Evolutionary conservation across 2,888 invertebrate species (phyloP).

Genomic region (Deilephila elpenor): DNA sequence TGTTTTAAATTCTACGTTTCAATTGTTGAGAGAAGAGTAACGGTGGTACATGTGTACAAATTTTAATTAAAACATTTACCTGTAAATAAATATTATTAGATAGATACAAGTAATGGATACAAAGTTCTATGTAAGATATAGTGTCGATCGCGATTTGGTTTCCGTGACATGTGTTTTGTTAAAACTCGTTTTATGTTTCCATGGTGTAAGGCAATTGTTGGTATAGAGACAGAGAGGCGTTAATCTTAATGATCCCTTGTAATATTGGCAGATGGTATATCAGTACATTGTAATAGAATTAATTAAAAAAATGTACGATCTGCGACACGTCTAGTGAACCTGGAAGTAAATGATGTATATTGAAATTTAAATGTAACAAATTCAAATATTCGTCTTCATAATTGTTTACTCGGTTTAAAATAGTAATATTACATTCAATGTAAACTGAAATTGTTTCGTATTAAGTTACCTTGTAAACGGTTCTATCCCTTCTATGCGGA

Average conservation of each 20-base stretch:
- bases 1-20: conserved; percentile 5
- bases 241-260: conserved; percentile 26
- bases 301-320: conserved; percentile 20
- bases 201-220: conserved; percentile 18
- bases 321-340: conserved; percentile 8
- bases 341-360: conserved; percentile 11
- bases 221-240: conserved; percentile 1
- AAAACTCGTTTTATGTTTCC: conserved; percentile 20
- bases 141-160: conserved; percentile 22
- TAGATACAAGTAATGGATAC: background rate
- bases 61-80: background rate
- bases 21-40: conserved; percentile 9
- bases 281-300: conserved; percentile 26
- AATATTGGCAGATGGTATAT: conserved; percentile 26
- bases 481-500: conserved; percentile 52
- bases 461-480: conserved; percentile 46
- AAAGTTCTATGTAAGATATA: conserved; percentile 15
- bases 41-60: conserved; percentile 4
- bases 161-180: conserved; percentile 25
- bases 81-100: conserved; percentile 18
- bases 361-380: conserved; percentile 11
- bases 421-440: conserved; percentile 11
- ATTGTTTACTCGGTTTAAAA: conserved; percentile 17
- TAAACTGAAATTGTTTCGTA: conserved; percentile 29
- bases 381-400: background rate